phyloP scores from a whole-genome alignment of 2,113 vertebrate genomes.

The Oenanthe oenanthe region DNA sequence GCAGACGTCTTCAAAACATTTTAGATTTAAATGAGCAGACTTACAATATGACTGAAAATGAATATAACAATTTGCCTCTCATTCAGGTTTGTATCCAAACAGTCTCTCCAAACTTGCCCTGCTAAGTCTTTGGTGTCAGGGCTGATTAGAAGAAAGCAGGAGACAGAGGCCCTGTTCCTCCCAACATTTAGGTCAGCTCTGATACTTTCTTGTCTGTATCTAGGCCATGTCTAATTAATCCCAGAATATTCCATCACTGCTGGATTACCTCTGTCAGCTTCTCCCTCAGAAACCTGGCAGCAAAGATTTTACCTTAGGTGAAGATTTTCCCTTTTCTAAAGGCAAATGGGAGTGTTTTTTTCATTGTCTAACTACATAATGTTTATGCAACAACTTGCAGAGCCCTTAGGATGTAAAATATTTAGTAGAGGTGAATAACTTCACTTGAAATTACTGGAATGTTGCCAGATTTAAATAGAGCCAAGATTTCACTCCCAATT shows the following conservation, averaged over 20 bases:
- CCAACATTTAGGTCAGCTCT: neutral
- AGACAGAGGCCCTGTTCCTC: neutral
- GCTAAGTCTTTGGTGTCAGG: neutral
- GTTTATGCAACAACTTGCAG: neutral
- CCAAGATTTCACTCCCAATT: neutral
- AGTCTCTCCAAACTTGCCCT: neutral
- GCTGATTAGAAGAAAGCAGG: neutral
- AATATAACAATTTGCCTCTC: neutral
- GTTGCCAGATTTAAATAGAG: neutral
- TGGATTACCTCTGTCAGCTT: slow-evolving; percentile 9
- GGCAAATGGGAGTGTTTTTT: neutral
- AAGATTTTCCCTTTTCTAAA: slow-evolving; percentile 29
- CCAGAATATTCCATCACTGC: neutral
- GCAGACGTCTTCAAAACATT: neutral
- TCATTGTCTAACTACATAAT: neutral
- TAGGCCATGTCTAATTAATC: slow-evolving; percentile 19
- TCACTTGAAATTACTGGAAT: neutral
- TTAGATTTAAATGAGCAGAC: neutral
- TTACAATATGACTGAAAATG: neutral
- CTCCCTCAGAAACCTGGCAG: neutral
- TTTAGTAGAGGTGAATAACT: neutral
- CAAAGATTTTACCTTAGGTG: neutral
- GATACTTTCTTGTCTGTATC: neutral
- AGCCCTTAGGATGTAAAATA: neutral
- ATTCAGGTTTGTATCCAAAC: neutral